Conservation (phyloP, 2,888 invertebrate species). For the Teleogryllus oceanicus region DNA sequence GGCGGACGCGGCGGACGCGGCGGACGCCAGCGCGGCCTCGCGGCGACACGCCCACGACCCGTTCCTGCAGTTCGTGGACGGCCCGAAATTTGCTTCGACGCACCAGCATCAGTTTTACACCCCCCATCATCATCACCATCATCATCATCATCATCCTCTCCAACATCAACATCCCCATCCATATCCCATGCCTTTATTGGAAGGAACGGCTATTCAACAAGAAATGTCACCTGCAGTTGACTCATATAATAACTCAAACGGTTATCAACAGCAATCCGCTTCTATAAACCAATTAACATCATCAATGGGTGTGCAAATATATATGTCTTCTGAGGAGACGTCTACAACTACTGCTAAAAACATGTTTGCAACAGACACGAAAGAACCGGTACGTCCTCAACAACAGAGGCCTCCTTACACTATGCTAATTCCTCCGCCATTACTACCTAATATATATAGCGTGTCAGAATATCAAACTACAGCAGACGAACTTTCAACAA, state of each 20-base stretch:
- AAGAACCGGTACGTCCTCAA: no score
- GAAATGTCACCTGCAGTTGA: constrained; percentile 23
- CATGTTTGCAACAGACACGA: background rate
- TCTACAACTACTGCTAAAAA: background rate
- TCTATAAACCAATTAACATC: background rate
- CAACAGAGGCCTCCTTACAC: constrained; percentile 53
- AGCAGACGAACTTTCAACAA: constrained; percentile 31
- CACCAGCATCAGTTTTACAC: constrained; percentile 25
- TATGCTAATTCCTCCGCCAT: constrained; percentile 66
- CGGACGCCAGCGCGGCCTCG: background rate
- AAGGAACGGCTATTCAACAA: constrained; percentile 35
- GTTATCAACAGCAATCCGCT: background rate
- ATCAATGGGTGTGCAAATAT: background rate
- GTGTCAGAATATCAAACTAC: constrained; percentile 38
- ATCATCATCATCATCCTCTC: background rate
- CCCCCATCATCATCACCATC: constrained; percentile 23
- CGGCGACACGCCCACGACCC: constrained; percentile 47
- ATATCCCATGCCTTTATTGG: constrained; percentile 34
- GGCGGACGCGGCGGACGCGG: no score
- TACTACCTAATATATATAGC: constrained; percentile 41
- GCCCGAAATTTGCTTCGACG: constrained; percentile 47
- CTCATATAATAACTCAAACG: background rate
- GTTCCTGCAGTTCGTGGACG: constrained; percentile 52
- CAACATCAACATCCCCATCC: constrained; percentile 39
- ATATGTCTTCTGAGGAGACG: no score